Base-by-base conservation (phyloP, 2,113 vertebrate genomes). In the Crotalus viridis region DNA sequence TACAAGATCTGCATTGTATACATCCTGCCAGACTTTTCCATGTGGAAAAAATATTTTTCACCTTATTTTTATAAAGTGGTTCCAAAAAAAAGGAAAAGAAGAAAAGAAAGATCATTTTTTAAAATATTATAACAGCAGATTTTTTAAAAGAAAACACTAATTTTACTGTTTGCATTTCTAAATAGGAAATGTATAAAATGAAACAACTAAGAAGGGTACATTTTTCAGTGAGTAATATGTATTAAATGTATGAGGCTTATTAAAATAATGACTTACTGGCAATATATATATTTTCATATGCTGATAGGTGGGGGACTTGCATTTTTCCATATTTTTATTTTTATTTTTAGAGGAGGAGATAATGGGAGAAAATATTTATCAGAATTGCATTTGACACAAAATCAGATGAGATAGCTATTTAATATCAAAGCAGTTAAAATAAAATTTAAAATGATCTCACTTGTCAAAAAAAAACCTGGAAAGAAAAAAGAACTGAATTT, bases 1-100 rank as follows among this genome's bases (percentile, higher is more conserved):
- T 91, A 85, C 64, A 93, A 93, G 5, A 91, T 87, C 64, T 89
- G 3, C 9, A 90, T 13, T 91, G 89, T 91, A 52, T 85, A 85
- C 69, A 89, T 1, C 2, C 21, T 88, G 21, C 64, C 46, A 89
- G 93, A 91, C 43, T 61, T 93, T 57, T 88, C 56, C 69, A 88
- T 91, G 52, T 88, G 86, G 85, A 91, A 91, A 90, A 89, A 90
- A 89, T 86, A 89, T 12, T 0, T 59, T 24, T 54, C 3, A 88
- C 8, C 26, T 59, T 88, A 90, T n/a, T 55, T 92, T 90, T 90
- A 59, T 48, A 15, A 24, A 89, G 28, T 43, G 54, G 8, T 88
- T 33, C 59, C 55, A n/a, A 59, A 57, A 48, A 17, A 5, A 91
- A 48, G 10, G 10, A 64, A 61, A 15, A n/a, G 19, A 54, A 56